Base-by-base conservation (phyloP, 2,113 vertebrate genomes). In the Rhea americana region DNA sequence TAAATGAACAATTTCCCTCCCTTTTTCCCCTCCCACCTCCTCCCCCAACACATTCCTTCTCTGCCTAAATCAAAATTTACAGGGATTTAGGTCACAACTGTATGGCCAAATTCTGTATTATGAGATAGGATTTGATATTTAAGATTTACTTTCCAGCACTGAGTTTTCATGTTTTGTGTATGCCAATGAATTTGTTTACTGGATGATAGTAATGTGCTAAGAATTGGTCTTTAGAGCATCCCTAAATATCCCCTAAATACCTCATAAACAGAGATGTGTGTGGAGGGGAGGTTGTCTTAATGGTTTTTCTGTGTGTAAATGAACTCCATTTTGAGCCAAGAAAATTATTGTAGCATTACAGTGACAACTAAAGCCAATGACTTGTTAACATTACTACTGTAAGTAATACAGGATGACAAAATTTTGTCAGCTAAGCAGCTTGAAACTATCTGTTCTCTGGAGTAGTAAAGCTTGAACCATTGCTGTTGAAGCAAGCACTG, bases 401-500 rank as follows among this genome's bases (percentile, higher is more conserved):
- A 51, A 66, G 25, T n/a, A 77, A 13, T 11, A 45, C 7, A 7
- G 2, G 14, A 18, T 61, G 35, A 76, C 21, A 79, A 26, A 28
- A 37, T 58, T 70, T 68, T 41, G 21, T 59, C 7, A 71, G 37
- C n/a, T 82, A 63, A 77, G 39, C 3, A 18, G 13, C 30, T 81
- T 59, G 12, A 65, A 53, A 35, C 5, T 19, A 71, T 2, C 28
- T 0, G 0, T 12, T 56, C 81, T 65, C 18, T 10, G 35, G 19
- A n/a, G 8, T 32, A 65, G 45, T 72, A 8, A 78, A 43, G 24
- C 76, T 61, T 83, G 50, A 78, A 11, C 6, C 12, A 24, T 28
- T 77, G 19, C 16, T 73, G 25, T 26, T 62, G 55, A 77, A 90
- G 15, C 15, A 77, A 90, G 15, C 15, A 9, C 53, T 18, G 3